These are phyloP conservation scores for Microdon myrmicae DNA, from an alignment of 2,888 invertebrate genomes.

Conservation along the genomic window DNA sequence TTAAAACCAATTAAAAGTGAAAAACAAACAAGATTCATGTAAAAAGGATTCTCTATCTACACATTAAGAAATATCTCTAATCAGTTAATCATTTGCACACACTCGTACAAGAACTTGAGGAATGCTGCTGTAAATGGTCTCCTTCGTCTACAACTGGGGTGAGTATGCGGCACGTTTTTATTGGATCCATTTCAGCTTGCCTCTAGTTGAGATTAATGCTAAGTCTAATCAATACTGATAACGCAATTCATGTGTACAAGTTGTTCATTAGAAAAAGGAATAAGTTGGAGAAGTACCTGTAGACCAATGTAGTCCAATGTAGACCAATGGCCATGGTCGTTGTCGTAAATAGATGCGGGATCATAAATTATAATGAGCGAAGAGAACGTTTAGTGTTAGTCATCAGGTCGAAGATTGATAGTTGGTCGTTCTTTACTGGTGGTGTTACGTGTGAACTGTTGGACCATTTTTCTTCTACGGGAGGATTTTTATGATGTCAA, in stretches of 20 bases:
- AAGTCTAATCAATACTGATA: slow-evolving; percentile 43
- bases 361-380: slow-evolving; percentile 24
- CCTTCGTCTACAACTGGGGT: slow-evolving; percentile 30
- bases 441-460: slow-evolving; percentile 6
- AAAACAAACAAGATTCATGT: no score
- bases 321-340: slow-evolving; percentile 6
- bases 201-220: slow-evolving; percentile 15
- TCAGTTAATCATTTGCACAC: no score
- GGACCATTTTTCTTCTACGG: slow-evolving; percentile 14
- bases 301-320: no score
- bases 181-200: neutral
- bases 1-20: no score
- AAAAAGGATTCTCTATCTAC: no score
- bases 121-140: slow-evolving; percentile 27
- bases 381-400: slow-evolving; percentile 22
- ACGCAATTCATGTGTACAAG: slow-evolving; percentile 27
- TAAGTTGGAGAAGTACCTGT: no score
- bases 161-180: slow-evolving; percentile 14
- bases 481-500: slow-evolving; percentile 24
- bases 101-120: no score
- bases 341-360: slow-evolving; percentile 16
- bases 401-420: slow-evolving; percentile 23
- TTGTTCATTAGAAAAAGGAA: slow-evolving; percentile 15
- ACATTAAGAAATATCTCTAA: no score
- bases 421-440: slow-evolving; percentile 1